Conservation (phyloP, 2,888 invertebrate genomes). For the Pyrrhopygopsis socrates region DNA sequence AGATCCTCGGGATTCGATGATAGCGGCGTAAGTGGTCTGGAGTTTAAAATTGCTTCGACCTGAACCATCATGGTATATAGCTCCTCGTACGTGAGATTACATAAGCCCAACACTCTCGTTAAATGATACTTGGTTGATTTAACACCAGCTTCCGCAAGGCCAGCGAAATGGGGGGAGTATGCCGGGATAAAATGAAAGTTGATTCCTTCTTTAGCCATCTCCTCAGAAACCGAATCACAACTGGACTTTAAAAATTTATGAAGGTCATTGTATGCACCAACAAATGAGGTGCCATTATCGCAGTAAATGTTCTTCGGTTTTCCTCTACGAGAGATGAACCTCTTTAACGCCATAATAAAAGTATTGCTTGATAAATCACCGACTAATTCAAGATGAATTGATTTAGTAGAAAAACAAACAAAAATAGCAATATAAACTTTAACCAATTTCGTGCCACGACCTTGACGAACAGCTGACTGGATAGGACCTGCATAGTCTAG, state of each 20-base stretch:
- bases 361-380: constrained; percentile 78
- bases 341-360: constrained; percentile 63
- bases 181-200: constrained; percentile 26
- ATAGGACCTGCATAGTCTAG: constrained; percentile 81
- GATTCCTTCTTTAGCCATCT: constrained; percentile 44
- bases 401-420: constrained; percentile 74
- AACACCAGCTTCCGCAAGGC: constrained; percentile 36
- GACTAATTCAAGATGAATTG: constrained; percentile 77
- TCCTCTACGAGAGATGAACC: constrained; percentile 74
- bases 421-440: constrained; percentile 76
- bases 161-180: constrained; percentile 35
- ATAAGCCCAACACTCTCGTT: constrained; percentile 33
- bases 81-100: constrained; percentile 35
- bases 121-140: constrained; percentile 43
- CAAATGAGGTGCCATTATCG: constrained; percentile 80
- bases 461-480: constrained; percentile 39
- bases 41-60: not conserved
- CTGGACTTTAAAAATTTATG: constrained; percentile 56
- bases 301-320: constrained; percentile 70
- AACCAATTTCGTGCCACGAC: constrained; percentile 64
- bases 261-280: constrained; percentile 77
- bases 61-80: not conserved
- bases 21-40: constrained; percentile 15
- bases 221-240: constrained; percentile 38
- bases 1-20: not conserved